Evolutionary conservation across 1,140 invertebrate genomes (phyloP), one percentile per base, ranked within the genome.

Genomic region (Adelges cooleyi): DNA sequence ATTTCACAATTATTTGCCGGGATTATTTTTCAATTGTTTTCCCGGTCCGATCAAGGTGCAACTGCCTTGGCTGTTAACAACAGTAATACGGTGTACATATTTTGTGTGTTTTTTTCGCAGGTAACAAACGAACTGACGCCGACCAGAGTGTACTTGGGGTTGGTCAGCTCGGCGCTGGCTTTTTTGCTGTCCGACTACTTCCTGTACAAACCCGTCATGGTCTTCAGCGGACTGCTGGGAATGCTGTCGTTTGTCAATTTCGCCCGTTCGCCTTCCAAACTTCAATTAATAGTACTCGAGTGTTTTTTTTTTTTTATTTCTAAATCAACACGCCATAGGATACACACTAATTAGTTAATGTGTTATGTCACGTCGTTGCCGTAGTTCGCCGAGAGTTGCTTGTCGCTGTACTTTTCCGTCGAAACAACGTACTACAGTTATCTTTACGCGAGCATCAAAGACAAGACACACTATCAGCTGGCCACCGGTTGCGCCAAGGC

Each of bases 381-480:
- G 13, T 17, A 42, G 40, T 42, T 42, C 3, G 3, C 40, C 40
- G 40, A 42, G 13, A n/a, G 13, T 17, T 11, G 40, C 17, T 42
- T 38, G 13, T 38, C 40, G 4, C 40, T 8, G 40, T 3, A n/a
- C 3, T 17, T 15, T 3, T 6, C 18, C 51, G 15, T n/a, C 10
- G 51, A 53, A 5, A 15, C 22, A 18, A 2, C 29, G 29, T 53
- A 53, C n/a, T 53, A 36, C 33, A 33, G 51, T 22, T 53, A 53
- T 22, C 6, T 53, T 11, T 53, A 38, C 51, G 18, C 51, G 4
- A 36, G 22, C 17, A 53, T 53, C 11, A 13, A 38, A 20, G 29
- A 53, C 27, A 53, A 53, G 17, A 18, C 20, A 22, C 51, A 53
- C 18, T 53, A 53, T 53, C 51, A 53, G 29, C 33, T 53, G 38